Percentiles rank a stretch among this genome's conserved stretches.
Evolutionary conservation across 2,888 invertebrate genomes (phyloP).

Genomic region (Synanthedon formicaeformis): DNA sequence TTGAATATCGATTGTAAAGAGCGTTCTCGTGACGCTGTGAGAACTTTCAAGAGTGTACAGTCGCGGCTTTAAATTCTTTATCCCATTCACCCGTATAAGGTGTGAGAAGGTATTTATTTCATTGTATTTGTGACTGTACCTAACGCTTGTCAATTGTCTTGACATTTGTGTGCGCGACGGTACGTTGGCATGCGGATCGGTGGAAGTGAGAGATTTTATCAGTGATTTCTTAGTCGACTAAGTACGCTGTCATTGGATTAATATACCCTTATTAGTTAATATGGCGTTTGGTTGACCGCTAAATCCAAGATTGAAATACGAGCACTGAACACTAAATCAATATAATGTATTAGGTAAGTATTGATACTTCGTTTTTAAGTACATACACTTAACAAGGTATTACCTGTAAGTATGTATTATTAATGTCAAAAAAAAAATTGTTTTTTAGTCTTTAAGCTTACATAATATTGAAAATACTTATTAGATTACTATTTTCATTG

Average conservation of each 20-base stretch:
- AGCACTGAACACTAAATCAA: too few relatives aligned
- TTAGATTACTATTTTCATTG: too few relatives aligned
- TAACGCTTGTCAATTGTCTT: slow-evolving; percentile 17
- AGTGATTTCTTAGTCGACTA: slow-evolving; percentile 18
- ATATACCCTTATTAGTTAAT: slow-evolving; percentile 29
- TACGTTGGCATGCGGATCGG: slow-evolving; percentile 21
- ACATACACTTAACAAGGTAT: too few relatives aligned
- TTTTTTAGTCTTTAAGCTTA: too few relatives aligned
- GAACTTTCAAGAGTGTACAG: slow-evolving; percentile 40
- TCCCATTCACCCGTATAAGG: slow-evolving; percentile 31
- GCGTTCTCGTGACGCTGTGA: slow-evolving; percentile 65
- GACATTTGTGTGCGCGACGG: slow-evolving; percentile 27
- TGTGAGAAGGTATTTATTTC: slow-evolving; percentile 1
- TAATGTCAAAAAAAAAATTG: too few relatives aligned
- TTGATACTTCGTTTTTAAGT: too few relatives aligned
- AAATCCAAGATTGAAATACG: slow-evolving; percentile 9
- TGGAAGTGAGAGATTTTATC: slow-evolving; percentile 29
- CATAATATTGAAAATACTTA: too few relatives aligned
- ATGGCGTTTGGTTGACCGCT: slow-evolving; percentile 18
- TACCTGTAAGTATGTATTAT: too few relatives aligned
- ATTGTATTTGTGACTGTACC: slow-evolving; percentile 36
- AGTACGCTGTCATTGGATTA: slow-evolving; percentile 23
- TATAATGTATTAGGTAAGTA: too few relatives aligned
- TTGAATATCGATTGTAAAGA: slow-evolving; percentile 69
- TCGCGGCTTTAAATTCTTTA: slow-evolving; percentile 49